Base-by-base conservation (phyloP, 2,888 invertebrate species). In the Meteorus colon region DNA sequence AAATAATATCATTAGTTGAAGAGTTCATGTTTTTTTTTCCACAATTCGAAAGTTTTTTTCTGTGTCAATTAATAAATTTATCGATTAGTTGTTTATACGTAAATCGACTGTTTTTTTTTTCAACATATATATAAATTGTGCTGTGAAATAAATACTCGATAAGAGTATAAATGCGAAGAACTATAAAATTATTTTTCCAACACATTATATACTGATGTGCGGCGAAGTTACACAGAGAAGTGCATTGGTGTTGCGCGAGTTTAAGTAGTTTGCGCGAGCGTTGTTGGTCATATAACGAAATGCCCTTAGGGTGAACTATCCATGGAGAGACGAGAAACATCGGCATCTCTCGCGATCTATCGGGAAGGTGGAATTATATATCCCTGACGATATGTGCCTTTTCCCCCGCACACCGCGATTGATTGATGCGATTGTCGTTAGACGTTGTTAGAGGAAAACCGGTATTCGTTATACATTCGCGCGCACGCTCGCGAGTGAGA, bases 361-460 rank as follows among this genome's bases (percentile, higher is more conserved):
- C 71, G 71, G 80, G 81, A 83, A 85, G 83, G 82, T 85, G 83
- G 87, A 88, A 88, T 88, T 89, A 88, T 86, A 86, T 76, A 76
- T 83, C 84, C 86, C 86, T 86, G 86, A 86, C 19, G 55, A 55
- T 55, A 2, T 55, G 55, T 55, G 55, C n/a, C 55, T 55, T 55
- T 55, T 55, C 55, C 55, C 55, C 19, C 55, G 55, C n/a, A 55
- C 19, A 19, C 19, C 19, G 8, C 85, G 82, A 84, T 84, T 87
- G 88, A 89, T 88, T 86, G 87, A 88, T 89, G 87, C 84, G 88
- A 86, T 86, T 86, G 88, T 88, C 88, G 86, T 87, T 86, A 84
- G 87, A 86, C 83, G 86, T 85, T 84, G 85, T 85, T 86, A 83
- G 82, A 82, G 84, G 84, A 84, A 82, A 88, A 88, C 89, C 88